A percentile compares a stretch with the other conserved stretches of the same genome.
Evolutionary conservation across 1,140 invertebrate species (phyloP).

Genomic region (Tribolium castaneum): DNA sequence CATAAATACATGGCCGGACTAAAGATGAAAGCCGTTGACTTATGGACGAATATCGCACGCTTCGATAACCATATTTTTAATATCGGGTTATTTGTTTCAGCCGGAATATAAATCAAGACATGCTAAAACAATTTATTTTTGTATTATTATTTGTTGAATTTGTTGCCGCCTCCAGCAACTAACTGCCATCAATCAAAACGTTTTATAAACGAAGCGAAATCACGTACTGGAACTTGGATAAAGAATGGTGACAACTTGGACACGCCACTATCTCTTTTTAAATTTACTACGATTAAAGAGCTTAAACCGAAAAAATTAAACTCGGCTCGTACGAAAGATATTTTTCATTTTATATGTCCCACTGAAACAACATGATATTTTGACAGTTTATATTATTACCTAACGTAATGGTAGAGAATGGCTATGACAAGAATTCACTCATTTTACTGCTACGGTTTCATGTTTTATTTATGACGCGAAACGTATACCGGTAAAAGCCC

Average conservation of each 20-base stretch:
- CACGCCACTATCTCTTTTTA: constrained; percentile 3
- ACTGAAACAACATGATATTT: constrained; percentile 8
- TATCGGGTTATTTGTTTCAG: constrained; percentile 17
- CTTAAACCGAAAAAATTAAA: constrained; percentile 5
- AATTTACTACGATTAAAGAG: constrained; percentile 6
- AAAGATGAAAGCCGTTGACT: constrained; percentile 12
- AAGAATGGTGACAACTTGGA: constrained; percentile 21
- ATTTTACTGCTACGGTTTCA: constrained; percentile 27
- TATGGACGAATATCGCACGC: constrained; percentile 22
- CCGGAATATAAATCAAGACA: constrained; percentile 28
- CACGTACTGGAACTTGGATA: constrained; percentile 17
- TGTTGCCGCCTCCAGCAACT: not conserved
- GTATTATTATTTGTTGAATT: constrained; percentile 26
- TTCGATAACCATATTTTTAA: constrained; percentile 31
- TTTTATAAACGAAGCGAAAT: constrained; percentile 23
- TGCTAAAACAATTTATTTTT: constrained; percentile 32
- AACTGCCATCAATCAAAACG: constrained; percentile 13
- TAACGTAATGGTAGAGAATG: constrained; percentile 18
- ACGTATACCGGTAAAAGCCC: constrained; percentile 21
- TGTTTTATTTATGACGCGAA: constrained; percentile 23
- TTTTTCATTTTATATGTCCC: not conserved
- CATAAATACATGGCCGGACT: constrained; percentile 6
- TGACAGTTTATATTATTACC: constrained; percentile 25
- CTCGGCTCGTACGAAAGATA: not conserved
- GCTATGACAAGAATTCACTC: constrained; percentile 19